Evolutionary conservation across 1,140 invertebrate genomes (phyloP).

Genomic region (Trissolcus basalis): DNA sequence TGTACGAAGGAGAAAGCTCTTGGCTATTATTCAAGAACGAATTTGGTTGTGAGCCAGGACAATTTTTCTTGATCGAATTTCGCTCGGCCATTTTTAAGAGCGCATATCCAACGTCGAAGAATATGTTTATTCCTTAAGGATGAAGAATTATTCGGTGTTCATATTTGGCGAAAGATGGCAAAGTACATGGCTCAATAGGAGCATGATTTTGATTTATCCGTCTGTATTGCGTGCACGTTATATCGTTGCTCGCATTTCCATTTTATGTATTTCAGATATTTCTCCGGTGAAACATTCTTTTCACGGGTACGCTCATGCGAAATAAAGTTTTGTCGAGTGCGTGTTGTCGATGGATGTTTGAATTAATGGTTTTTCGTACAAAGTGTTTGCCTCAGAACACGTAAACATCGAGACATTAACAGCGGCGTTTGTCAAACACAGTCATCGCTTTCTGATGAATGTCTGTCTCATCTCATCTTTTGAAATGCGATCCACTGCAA

Average conservation of each 20-base stretch:
- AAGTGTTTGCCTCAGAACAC: slow-evolving; percentile 9
- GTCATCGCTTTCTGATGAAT: slow-evolving; percentile 2
- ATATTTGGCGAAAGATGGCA: slow-evolving; percentile 19
- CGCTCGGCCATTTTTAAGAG: too few relatives aligned
- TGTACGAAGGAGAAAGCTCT: too few relatives aligned
- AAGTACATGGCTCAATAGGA: slow-evolving; percentile 49
- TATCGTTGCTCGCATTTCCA: slow-evolving; percentile 40
- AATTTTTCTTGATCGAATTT: too few relatives aligned
- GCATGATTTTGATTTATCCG: slow-evolving; percentile 60
- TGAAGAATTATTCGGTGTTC: slow-evolving; percentile 34
- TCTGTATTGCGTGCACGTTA: slow-evolving; percentile 33
- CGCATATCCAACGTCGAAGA: background rate
- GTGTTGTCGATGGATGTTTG: slow-evolving; percentile 35
- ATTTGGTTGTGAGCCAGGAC: too few relatives aligned
- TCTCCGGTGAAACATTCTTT: slow-evolving; percentile 39
- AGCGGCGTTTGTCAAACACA: slow-evolving; percentile 14
- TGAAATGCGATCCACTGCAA: too few relatives aligned
- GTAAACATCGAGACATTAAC: slow-evolving; percentile 8
- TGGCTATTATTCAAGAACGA: too few relatives aligned
- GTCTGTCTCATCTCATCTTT: too few relatives aligned
- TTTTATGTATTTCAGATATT: slow-evolving; percentile 44
- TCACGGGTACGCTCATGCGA: slow-evolving; percentile 31
- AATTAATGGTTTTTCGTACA: slow-evolving; percentile 20
- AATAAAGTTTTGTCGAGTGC: slow-evolving; percentile 41
- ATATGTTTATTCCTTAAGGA: slow-evolving; percentile 32